Evolutionary conservation across 1,140 invertebrate species (phyloP).

Genomic region (Caerostris darwini): DNA sequence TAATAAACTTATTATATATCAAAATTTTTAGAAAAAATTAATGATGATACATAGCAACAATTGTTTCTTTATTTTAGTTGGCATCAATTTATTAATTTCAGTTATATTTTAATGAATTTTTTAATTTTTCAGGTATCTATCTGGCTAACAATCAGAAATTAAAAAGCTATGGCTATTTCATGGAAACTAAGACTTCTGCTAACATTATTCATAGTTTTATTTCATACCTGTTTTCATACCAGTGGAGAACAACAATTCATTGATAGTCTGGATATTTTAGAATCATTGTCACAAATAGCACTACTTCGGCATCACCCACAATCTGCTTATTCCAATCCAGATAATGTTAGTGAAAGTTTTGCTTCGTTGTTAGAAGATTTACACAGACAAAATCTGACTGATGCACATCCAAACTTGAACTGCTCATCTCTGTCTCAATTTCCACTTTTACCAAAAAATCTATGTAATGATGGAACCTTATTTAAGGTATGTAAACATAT

Average conservation of each 20-base stretch:
- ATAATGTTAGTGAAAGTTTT: conserved; percentile 59
- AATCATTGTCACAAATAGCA: conserved; percentile 70
- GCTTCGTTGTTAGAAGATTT: conserved; percentile 64
- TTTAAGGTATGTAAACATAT: conserved; percentile 52
- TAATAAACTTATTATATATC: no score
- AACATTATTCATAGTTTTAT: neutral
- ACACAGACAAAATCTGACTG: conserved; percentile 63
- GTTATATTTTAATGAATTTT: no score
- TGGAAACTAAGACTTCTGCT: neutral
- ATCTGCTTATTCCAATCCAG: conserved; percentile 32
- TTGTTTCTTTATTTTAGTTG: no score
- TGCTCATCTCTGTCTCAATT: conserved; percentile 66
- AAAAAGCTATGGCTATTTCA: neutral
- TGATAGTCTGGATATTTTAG: conserved; percentile 66
- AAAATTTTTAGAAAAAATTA: no score
- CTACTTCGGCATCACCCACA: conserved; percentile 71
- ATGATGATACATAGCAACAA: no score
- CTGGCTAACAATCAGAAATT: neutral
- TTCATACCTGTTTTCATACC: neutral
- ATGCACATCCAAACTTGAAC: conserved; percentile 20
- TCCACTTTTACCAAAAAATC: conserved; percentile 26
- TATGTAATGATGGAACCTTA: conserved; percentile 63
- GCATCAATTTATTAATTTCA: no score
- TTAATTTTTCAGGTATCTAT: neutral
- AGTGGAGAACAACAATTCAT: conserved; percentile 43